These are phyloP conservation scores for Xestia sexstrigata DNA, from an alignment of 2,888 invertebrate genomes.

Conservation along the genomic window DNA sequence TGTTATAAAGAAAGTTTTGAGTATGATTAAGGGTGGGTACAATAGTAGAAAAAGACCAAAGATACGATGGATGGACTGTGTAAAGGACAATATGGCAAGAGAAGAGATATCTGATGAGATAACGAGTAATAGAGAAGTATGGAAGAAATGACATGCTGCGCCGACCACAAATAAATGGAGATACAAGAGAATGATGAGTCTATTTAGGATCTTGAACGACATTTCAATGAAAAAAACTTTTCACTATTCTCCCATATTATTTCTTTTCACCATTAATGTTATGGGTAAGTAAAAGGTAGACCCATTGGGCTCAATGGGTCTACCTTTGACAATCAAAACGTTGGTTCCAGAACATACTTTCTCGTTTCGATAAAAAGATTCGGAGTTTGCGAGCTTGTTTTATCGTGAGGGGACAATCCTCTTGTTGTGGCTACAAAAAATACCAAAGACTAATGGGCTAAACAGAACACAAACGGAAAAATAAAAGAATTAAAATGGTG, in stretches of 20 bases:
- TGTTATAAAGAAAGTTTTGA: too few relatives aligned
- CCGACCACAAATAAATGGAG: too few relatives aligned
- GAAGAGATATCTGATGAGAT: too few relatives aligned
- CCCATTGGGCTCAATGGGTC: too few relatives aligned
- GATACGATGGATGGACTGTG: too few relatives aligned
- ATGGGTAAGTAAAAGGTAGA: neutral
- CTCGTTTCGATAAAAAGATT: constrained; percentile 40
- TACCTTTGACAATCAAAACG: constrained; percentile 17
- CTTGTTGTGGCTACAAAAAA: constrained; percentile 51
- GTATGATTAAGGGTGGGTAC: too few relatives aligned
- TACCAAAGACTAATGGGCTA: constrained; percentile 60
- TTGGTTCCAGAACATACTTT: constrained; percentile 11
- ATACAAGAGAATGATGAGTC: neutral
- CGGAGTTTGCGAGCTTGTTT: constrained; percentile 14
- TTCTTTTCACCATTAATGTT: neutral
- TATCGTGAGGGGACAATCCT: constrained; percentile 51
- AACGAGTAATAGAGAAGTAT: too few relatives aligned
- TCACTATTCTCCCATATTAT: neutral
- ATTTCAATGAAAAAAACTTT: neutral
- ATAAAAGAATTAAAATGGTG: constrained; percentile 73
- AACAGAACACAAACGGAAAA: constrained; percentile 65
- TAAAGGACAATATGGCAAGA: too few relatives aligned
- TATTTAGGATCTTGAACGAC: neutral
- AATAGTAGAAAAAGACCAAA: too few relatives aligned
- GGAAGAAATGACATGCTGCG: too few relatives aligned